A percentile compares a stretch with the other conserved stretches of the same genome.
Evolutionary conservation across 2,888 invertebrate genomes (phyloP).

Genomic region (Phragmatobia fuliginosa): DNA sequence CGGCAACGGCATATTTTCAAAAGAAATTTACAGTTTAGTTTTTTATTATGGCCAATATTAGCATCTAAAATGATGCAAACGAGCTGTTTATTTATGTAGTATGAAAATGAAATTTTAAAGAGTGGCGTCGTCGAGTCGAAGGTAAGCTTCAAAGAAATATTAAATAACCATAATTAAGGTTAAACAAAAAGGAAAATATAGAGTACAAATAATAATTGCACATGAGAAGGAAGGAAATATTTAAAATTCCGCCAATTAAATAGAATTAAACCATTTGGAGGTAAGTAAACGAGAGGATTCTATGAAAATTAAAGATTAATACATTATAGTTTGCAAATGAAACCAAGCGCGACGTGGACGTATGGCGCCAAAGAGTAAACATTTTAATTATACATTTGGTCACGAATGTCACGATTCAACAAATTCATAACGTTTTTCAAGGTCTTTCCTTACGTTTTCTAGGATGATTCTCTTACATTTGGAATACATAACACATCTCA

Average conservation of each 20-base stretch:
- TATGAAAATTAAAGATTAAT: slow-evolving; percentile 66
- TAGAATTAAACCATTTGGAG: slow-evolving; percentile 44
- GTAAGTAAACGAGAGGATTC: slow-evolving; percentile 62
- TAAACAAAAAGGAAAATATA: slow-evolving; percentile 33
- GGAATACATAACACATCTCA: neutral
- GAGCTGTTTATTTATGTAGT: slow-evolving; percentile 52
- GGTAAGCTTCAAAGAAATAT: slow-evolving; percentile 26
- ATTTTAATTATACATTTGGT: slow-evolving; percentile 79
- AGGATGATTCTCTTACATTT: neutral
- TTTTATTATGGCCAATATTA: slow-evolving; percentile 61
- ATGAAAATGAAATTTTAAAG: slow-evolving; percentile 37
- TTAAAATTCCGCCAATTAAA: slow-evolving; percentile 47
- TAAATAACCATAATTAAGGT: slow-evolving; percentile 32
- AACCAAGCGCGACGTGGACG: slow-evolving; percentile 65
- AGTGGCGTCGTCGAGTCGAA: slow-evolving; percentile 17
- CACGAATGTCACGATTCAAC: slow-evolving; percentile 79
- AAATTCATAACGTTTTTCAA: slow-evolving; percentile 60
- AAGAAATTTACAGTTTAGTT: slow-evolving; percentile 65
- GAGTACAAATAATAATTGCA: slow-evolving; percentile 56
- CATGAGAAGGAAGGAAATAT: slow-evolving; percentile 62
- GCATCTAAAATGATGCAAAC: slow-evolving; percentile 66
- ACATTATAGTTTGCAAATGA: slow-evolving; percentile 73
- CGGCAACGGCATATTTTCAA: slow-evolving; percentile 60
- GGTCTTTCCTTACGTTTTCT: slow-evolving; percentile 13
- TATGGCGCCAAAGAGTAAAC: slow-evolving; percentile 80